Evolutionary conservation across 1,140 invertebrate species (phyloP), one percentile per base, ranked within the genome.

Genomic region (Pachyrhynchus sulphureomaculatus): DNA sequence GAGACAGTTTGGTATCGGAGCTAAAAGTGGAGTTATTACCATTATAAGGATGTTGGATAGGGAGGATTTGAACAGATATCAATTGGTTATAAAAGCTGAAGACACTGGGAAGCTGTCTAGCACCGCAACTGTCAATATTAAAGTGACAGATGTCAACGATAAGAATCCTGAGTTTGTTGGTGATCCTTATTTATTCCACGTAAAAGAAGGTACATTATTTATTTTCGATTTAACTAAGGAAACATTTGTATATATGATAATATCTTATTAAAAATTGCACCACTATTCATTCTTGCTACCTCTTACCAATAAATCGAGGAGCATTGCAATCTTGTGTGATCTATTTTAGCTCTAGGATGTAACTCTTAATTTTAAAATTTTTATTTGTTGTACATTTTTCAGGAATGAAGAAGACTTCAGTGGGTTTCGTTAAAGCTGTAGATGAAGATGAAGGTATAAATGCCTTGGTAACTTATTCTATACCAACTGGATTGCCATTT

Each of bases 101-200:
- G 92, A 96, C 75, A 85, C 86, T 13, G 91, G 90, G 10, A 91
- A 89, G 32, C 75, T 95, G 21, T 87, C 86, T 0, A 90, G 86
- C 61, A 91, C 88, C 1, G 88, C 90, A 0, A 92, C 88, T 1
- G 88, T 95, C 0, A 92, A 93, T 69, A 91, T 96, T 15, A 89
- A 88, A 72, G 89, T 96, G 0, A 91, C 90, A 0, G 93, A 95
- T 70, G 92, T 93, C 32, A 95, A 95, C 69, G 92, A 95, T 68
- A 92, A 93, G 63, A 93, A 90, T 77, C 90, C 88, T 0, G 88
- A 89, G 65, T 95, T 95, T 72, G 82, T 88, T 4, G 84, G 85
- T 21, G 66, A 85, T 34, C 89, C 90, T 0, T 95, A 95, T 68
- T 80, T 84, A 17, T 95, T 95, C 74, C 77, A 83, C 8, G 89